Percentiles rank a stretch among this genome's conserved stretches.
phyloP scores from a whole-genome alignment of 2,888 invertebrate genomes.

The Drosophila neonasuta region DNA sequence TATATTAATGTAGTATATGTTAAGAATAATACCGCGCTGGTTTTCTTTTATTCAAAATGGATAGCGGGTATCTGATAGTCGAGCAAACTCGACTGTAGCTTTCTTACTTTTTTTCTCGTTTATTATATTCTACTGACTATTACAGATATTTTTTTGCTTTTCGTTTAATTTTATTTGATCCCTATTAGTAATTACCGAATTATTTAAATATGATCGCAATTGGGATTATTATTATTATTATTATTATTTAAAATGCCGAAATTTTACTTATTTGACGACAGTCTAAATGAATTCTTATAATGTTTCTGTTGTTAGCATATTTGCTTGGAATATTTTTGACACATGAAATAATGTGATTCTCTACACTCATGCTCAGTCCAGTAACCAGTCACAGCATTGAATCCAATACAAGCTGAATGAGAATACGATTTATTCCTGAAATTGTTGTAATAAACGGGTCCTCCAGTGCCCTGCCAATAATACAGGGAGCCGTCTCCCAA shows the following conservation, averaged over 20 bases:
- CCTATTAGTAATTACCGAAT: background rate
- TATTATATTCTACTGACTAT: too few relatives aligned
- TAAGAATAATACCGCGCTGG: too few relatives aligned
- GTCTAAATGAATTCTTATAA: background rate
- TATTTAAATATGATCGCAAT: slow-evolving; percentile 19
- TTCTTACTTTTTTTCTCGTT: too few relatives aligned
- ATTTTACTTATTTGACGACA: too few relatives aligned
- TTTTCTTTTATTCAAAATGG: too few relatives aligned
- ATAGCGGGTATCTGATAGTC: too few relatives aligned
- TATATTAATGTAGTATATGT: too few relatives aligned
- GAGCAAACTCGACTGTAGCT: too few relatives aligned
- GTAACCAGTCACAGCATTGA: slow-evolving; percentile 17
- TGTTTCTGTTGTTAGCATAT: background rate
- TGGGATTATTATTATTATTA: slow-evolving; percentile 19
- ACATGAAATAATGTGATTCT: slow-evolving; percentile 46
- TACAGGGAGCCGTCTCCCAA: background rate
- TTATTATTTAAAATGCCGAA: slow-evolving; percentile 7
- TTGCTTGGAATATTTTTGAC: slow-evolving; percentile 21
- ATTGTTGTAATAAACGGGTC: slow-evolving; percentile 31
- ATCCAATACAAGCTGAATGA: slow-evolving; percentile 40
- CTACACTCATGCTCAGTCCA: slow-evolving; percentile 47
- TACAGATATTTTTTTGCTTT: too few relatives aligned
- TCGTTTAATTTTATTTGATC: too few relatives aligned
- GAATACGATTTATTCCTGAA: slow-evolving; percentile 21
- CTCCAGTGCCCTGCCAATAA: background rate